These are phyloP conservation scores for Perithous albicinctus DNA, from an alignment of 2,888 invertebrate species.

Conservation along the genomic window DNA sequence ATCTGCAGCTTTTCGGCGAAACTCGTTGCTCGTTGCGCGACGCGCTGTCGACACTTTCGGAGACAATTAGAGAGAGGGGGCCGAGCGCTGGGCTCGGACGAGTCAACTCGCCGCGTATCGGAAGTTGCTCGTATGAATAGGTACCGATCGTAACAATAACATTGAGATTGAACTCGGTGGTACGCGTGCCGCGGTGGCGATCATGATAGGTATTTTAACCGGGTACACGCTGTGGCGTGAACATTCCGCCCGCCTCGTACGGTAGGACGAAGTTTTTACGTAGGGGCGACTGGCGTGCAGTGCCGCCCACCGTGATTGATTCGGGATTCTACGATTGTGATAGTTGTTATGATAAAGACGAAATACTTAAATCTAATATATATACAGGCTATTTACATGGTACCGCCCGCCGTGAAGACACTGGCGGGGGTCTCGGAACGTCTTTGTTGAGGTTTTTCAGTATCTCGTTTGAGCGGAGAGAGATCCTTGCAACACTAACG, in stretches of 20 bases:
- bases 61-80: no score
- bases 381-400: conserved; percentile 21
- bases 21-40: no score
- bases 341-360: not conserved
- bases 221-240: not conserved
- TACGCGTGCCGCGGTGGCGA: not conserved
- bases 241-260: conserved; percentile 13
- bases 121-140: no score
- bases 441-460: not conserved
- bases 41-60: no score
- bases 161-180: no score
- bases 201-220: no score
- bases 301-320: conserved; percentile 18
- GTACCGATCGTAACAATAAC: no score
- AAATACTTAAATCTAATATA: conserved; percentile 7
- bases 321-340: not conserved
- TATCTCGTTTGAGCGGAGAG: no score
- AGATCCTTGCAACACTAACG: no score
- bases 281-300: not conserved
- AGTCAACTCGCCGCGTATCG: no score
- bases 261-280: not conserved
- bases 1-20: no score
- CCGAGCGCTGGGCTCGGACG: no score
- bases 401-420: conserved; percentile 28
- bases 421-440: conserved; percentile 5